Evolutionary conservation across 2,113 vertebrate genomes (phyloP), one percentile per base, ranked within the genome.

Genomic region (Osmerus mordax): DNA sequence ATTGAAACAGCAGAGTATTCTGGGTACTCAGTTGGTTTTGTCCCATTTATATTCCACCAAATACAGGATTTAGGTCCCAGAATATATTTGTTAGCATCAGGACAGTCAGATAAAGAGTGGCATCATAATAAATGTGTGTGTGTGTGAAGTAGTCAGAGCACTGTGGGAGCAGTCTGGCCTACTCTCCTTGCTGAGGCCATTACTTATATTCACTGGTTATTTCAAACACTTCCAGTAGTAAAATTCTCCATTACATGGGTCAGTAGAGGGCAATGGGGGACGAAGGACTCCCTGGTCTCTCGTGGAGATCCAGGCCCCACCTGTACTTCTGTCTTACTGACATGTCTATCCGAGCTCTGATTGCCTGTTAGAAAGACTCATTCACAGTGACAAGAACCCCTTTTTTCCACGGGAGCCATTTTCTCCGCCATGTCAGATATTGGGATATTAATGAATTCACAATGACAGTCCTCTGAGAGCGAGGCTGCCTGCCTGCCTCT

Each of bases 391-490:
- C 89, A 90, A 90, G 87, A 89, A 82, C 79, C 87, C 83, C 79
- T 80, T 89, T 94, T 73, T 52, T 69, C 70, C 59, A 78, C 76
- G 71, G 79, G 73, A 90, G 84, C 71, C 86, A 92, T 94, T 95
- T 95, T 91, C 89, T 87, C 87, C 90, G 73, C 86, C 87, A 72
- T 89, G 84, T 71, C 75, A 93, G 89, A 91, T 90, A 88, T 86
- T 91, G 81, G 87, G 87, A 92, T 92, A 93, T 91, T 96, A 96
- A 97, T 96, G 91, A 90, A 94, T 93, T 91, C 90, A 87, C 87
- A 83, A 90, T 90, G 92, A 89, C 87, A 89, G 41, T 89, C 89
- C 91, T 87, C 84, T 84, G 83, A 86, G 87, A 88, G 87, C 76
- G 60, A 75, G 82, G 89, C 88, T 76, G 85, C 88, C 70, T 76